Evolutionary conservation across 1,140 invertebrate species (phyloP), one percentile per base, ranked within the genome.

Genomic region (Calycopis cecrops): DNA sequence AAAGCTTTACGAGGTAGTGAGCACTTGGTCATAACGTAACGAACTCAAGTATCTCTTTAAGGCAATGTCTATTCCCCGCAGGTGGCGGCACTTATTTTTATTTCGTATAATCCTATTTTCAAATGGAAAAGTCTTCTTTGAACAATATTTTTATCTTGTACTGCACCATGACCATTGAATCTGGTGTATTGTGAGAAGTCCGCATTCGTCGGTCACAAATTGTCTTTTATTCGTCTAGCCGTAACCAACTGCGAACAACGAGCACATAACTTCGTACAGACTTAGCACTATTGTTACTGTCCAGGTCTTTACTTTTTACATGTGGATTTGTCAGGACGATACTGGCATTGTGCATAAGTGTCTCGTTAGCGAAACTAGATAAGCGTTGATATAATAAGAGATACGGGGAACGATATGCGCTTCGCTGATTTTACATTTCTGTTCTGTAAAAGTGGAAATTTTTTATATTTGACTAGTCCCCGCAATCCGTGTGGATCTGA

Each of bases 141-240:
- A 73, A 64, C 60, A 57, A 63, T 44, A 64, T 67, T 68, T 71
- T 66, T 63, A 67, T 65, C 55, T 49, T 56, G 67, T 67, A 55
- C 67, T 68, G 69, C 71, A 76, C 76, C 75, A 79, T 81, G 76
- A 73, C 73, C 60, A 76, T 76, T 68, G 74, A 74, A 69, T 67
- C 60, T 63, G 66, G 67, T 79, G 77, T 79, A 55, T 64, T 61
- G 60, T 66, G 60, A 58, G 51, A 40, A 57, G 64, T 60, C n/a
- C 66, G 70, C 69, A 71, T 63, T 75, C 70, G 71, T 60, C 61
- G 66, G 67, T 71, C 58, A 78, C 73, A 81, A 84, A 84, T 84
- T 81, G 79, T 77, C 70, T 65, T 66, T 63, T 75, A 79, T 82
- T 79, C 79, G 72, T 80, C 76, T 77, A 71, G 69, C 73, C 71